Conservation (phyloP, 1,140 invertebrate genomes). For the Philotrypesis tridentata region DNA sequence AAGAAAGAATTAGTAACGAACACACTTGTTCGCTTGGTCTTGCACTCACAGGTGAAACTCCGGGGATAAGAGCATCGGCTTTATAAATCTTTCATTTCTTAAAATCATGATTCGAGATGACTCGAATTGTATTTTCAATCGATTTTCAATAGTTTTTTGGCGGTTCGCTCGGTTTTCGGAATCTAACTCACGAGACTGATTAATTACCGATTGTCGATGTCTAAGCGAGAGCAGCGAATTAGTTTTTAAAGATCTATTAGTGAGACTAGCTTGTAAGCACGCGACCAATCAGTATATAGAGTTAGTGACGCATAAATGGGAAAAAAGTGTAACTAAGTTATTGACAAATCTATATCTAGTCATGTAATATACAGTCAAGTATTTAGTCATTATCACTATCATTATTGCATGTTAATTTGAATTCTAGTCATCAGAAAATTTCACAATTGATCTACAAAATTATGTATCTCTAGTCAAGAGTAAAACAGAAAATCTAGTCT, state of each 20-base stretch:
- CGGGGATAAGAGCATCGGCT: not conserved
- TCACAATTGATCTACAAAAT: constrained; percentile 34
- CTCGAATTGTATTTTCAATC: not conserved
- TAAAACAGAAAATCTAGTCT: constrained; percentile 41
- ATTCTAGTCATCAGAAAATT: constrained; percentile 28
- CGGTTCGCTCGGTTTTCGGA: constrained; percentile 42
- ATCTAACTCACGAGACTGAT: constrained; percentile 18
- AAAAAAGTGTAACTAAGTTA: not conserved
- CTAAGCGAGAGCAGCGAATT: not conserved
- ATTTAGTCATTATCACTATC: constrained; percentile 11
- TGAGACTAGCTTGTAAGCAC: constrained; percentile 34
- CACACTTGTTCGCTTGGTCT: not conserved
- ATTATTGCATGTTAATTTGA: not conserved
- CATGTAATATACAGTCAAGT: not conserved
- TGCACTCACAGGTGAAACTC: constrained; percentile 11
- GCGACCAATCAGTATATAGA: not conserved
- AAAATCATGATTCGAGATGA: not conserved
- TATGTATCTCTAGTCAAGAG: constrained; percentile 46
- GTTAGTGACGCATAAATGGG: not conserved
- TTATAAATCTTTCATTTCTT: not conserved
- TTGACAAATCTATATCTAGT: not conserved
- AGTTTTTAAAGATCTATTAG: constrained; percentile 30
- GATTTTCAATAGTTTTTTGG: constrained; percentile 22
- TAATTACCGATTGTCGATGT: constrained; percentile 19
- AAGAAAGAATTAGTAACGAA: too few relatives aligned